Evolutionary conservation across 2,797 vertebrate species (phyloP).

Genomic region (Alosa sapidissima): DNA sequence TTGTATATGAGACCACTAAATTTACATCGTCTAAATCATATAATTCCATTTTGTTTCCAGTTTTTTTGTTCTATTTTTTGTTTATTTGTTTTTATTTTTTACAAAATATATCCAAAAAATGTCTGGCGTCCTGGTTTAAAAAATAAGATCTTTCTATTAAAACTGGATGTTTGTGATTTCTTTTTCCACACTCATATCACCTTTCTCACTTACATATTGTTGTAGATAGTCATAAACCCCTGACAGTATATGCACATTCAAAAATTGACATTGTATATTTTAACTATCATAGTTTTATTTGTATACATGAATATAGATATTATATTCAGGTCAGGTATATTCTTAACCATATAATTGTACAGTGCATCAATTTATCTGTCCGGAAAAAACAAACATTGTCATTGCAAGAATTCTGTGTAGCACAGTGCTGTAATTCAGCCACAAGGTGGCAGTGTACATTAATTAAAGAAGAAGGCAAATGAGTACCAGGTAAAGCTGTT

Average conservation of each 20-base stretch:
- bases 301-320: not conserved
- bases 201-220: not conserved
- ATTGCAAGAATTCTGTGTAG: not conserved
- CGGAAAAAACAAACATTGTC: not conserved
- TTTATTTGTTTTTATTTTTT: slow-evolving; percentile 60
- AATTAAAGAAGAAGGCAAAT: slow-evolving; percentile 13
- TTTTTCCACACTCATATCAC: slow-evolving; percentile 17
- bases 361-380: not conserved
- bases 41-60: slow-evolving; percentile 77
- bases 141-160: slow-evolving; percentile 84
- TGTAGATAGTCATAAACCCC: not conserved
- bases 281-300: not conserved
- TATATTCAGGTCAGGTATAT: not conserved
- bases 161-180: slow-evolving; percentile 68
- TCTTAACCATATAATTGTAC: not conserved
- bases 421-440: slow-evolving; percentile 44
- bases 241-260: not conserved
- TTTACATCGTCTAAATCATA: slow-evolving; percentile 79
- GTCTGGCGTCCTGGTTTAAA: slow-evolving; percentile 82
- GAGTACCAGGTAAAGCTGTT: not conserved
- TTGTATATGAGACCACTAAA: slow-evolving; percentile 84
- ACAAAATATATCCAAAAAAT: slow-evolving; percentile 77
- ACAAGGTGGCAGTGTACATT: slow-evolving; percentile 67
- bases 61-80: slow-evolving; percentile 56
- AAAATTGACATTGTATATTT: not conserved